Evolutionary conservation across 2,797 vertebrate genomes (phyloP), one percentile per base, ranked within the genome.

Genomic region (Trachurus trachurus): DNA sequence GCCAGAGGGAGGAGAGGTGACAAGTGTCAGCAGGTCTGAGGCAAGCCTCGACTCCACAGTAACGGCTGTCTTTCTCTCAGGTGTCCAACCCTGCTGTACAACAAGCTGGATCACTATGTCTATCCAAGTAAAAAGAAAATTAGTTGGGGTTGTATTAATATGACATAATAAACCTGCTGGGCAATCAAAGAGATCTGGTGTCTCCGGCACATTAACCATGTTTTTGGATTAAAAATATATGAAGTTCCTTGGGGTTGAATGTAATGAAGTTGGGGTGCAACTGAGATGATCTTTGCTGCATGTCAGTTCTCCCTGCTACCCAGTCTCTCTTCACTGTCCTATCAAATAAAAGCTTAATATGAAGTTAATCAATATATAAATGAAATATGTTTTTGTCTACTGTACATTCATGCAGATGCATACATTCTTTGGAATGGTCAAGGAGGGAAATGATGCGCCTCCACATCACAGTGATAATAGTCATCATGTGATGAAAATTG

Each of bases 21-120:
- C 91, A 72, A 81, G 84, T 82, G 59, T 47, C 44, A 63, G 54
- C 92, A 92, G 53, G 88, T n/a, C 11, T 2, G 13, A 76, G 77
- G 49, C 87, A 81, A 73, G 88, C 49, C 68, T 82, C 81, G 78
- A 57, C 85, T 42, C 34, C 45, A 12, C 75, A 49, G 34, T 72
- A 90, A 90, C 84, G 83, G 76, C 61, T 70, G 44, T 0, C 78
- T 66, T 1, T n/a, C 15, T n/a, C 11, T 57, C 68, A 62, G 31
- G 4, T 1, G 49, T 29, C 54, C 49, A 61, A 52, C 56, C 66
- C 49, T 58, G 56, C 53, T 22, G 37, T 13, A 17, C 39, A 82
- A 63, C 37, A 31, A 39, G 59, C n/a, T 62, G 16, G 17, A 5
- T 37, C 50, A 21, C 10, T 16, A 47, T 52, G 11, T 42, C 69